A percentile compares a stretch with the other conserved stretches of the same genome.
Conservation (phyloP, 2,113 vertebrate species). For the Channa argus region DNA sequence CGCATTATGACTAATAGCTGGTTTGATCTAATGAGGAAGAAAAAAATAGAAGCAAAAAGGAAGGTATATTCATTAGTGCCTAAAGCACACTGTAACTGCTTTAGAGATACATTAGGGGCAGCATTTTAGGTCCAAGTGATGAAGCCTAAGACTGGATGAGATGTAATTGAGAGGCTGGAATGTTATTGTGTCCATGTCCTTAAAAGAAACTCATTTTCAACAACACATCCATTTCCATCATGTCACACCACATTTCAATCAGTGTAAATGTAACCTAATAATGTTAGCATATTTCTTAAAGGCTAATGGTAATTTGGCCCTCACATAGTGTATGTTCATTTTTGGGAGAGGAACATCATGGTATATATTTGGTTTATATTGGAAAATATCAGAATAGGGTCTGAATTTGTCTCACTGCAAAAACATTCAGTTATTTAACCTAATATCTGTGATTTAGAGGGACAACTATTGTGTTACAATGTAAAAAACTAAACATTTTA, state of each 20-base stretch:
- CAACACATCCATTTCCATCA: slow-evolving; percentile 61
- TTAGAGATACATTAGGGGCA: slow-evolving; percentile 75
- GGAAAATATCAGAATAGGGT: no score
- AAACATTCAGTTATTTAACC: neutral
- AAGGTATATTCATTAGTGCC: slow-evolving; percentile 73
- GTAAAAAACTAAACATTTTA: neutral
- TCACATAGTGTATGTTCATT: neutral
- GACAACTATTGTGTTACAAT: neutral
- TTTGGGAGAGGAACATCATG: neutral
- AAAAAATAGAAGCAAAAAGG: slow-evolving; percentile 44
- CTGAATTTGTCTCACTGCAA: neutral
- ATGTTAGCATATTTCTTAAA: neutral
- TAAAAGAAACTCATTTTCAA: slow-evolving; percentile 58
- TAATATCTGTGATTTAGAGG: neutral
- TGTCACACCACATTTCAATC: slow-evolving; percentile 48
- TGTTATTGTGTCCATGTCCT: slow-evolving; percentile 50
- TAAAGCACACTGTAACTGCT: slow-evolving; percentile 71
- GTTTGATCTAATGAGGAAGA: slow-evolving; percentile 59
- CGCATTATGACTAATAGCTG: slow-evolving; percentile 66
- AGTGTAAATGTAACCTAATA: slow-evolving; percentile 43
- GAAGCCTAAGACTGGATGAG: slow-evolving; percentile 63
- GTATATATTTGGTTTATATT: neutral
- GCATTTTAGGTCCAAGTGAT: slow-evolving; percentile 65
- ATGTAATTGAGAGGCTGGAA: slow-evolving; percentile 65
- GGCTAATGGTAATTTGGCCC: neutral